A percentile compares a stretch with the other conserved stretches of the same genome.
Conservation (phyloP, 2,797 vertebrate species). For the Catamblyrhynchus diadema region DNA sequence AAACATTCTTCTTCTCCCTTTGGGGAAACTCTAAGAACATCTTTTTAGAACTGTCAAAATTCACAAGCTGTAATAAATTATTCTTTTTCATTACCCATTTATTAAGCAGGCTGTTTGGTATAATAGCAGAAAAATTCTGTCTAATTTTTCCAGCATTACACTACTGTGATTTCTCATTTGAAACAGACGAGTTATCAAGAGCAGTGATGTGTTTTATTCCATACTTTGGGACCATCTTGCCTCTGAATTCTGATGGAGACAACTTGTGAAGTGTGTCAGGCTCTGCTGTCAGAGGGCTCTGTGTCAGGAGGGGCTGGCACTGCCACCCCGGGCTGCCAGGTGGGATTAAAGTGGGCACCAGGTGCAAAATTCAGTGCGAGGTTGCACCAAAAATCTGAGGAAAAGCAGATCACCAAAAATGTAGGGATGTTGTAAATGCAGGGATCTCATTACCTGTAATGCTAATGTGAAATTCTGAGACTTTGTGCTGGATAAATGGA, state of each 20-base stretch:
- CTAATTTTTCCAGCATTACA: constrained; percentile 75
- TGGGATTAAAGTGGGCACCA: not conserved
- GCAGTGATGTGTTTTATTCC: constrained; percentile 46
- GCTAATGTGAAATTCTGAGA: not conserved
- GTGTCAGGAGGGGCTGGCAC: not conserved
- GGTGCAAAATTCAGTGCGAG: not conserved
- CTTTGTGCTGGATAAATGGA: not conserved
- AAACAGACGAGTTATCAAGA: constrained; percentile 60
- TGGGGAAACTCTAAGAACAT: constrained; percentile 77
- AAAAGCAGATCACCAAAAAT: not conserved
- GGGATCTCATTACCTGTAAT: not conserved
- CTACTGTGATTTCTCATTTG: constrained; percentile 69
- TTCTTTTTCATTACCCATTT: constrained; percentile 82
- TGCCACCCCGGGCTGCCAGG: not conserved
- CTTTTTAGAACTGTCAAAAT: constrained; percentile 81
- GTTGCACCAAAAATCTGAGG: not conserved
- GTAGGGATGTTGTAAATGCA: not conserved
- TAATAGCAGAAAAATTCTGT: constrained; percentile 77
- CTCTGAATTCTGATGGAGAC: not conserved
- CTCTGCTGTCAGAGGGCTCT: not conserved
- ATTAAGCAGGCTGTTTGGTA: constrained; percentile 79
- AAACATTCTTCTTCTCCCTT: constrained; percentile 72
- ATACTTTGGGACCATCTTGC: not conserved
- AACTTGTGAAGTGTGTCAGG: not conserved
- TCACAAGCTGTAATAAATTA: constrained; percentile 82